Base-by-base conservation (phyloP, 2,113 vertebrate genomes). In the Pachycephala philippinensis region DNA sequence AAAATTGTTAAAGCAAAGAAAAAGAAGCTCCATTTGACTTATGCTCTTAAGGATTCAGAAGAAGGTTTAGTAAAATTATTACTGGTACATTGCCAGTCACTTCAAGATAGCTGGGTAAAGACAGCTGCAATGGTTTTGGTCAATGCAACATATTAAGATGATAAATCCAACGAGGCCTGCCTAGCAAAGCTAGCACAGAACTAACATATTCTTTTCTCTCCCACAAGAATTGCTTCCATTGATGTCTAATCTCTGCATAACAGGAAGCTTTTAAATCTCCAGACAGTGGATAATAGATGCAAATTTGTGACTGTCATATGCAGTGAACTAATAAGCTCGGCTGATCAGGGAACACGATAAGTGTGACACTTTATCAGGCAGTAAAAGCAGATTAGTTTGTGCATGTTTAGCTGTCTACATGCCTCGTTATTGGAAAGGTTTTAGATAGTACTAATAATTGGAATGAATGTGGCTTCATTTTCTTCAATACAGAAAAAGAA, bases 341-440 rank as follows among this genome's bases (percentile, higher is more conserved):
- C 80, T 94, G 96, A 97, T 94, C 93, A 68, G 91, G 77, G 90
- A 93, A 49, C 72, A 61, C 15, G 70, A 59, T 85, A 86, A 95
- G 76, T 94, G 90, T 85, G 93, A 91, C 85, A 80, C 72, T 91
- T 84, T 89, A 95, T 93, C 93, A 93, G 66, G 77, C 65, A 82
- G 69, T 71, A 92, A 92, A 93, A 96, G 77, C 89, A 95, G 96
- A 96, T 95, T 94, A 94, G 76, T 96, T 93, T 90, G 87, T 96
- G 85, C 89, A 66, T 86, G 95, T 93, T 90, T 94, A 87, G 92
- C 65, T 95, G 93, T 63, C 87, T 80, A 40, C 90, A 69, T 89
- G 77, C 84, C 85, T 95, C 1, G 4, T 95, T 95, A 94, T 39
- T 88, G 76, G 64, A 57, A 94, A 79, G 59, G 68, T 78, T 95